phyloP scores from a whole-genome alignment of 2,797 vertebrate genomes.

The Falco naumanni region DNA sequence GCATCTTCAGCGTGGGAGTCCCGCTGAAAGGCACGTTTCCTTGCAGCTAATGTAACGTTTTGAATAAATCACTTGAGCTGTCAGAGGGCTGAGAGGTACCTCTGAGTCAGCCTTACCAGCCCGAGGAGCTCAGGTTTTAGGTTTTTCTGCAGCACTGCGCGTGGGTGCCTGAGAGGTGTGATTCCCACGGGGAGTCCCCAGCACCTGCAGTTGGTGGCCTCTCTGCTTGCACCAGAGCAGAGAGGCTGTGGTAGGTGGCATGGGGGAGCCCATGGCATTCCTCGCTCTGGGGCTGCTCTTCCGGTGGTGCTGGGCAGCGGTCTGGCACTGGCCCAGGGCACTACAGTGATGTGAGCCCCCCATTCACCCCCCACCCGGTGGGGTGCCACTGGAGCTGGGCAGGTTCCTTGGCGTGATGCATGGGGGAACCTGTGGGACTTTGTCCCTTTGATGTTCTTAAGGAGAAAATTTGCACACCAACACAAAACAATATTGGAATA shows the following conservation, averaged over 20 bases:
- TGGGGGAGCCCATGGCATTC: rapidly evolving
- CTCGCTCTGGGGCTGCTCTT: not conserved
- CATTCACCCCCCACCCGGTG: rapidly evolving
- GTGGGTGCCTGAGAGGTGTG: not conserved
- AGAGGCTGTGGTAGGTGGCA: not conserved
- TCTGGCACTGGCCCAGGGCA: not conserved
- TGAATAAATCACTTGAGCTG: not conserved
- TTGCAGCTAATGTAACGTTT: not conserved
- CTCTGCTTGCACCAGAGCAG: rapidly evolving
- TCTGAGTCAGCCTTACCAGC: slow-evolving; percentile 15
- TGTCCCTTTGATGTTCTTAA: not conserved
- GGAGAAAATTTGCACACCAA: not conserved
- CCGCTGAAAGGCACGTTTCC: not conserved
- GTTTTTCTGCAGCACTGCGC: not conserved
- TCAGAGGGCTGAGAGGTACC: not conserved
- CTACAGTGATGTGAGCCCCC: not conserved
- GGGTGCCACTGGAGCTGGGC: not conserved
- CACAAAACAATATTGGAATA: not conserved
- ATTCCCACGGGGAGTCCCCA: not conserved
- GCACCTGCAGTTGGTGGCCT: rapidly evolving
- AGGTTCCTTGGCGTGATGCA: not conserved
- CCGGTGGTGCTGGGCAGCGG: not conserved
- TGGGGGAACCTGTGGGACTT: rapidly evolving
- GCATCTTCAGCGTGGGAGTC: not conserved
- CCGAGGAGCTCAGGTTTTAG: not conserved